phyloP scores from a whole-genome alignment of 2,113 vertebrate species.

The Ibidorhyncha struthersii region DNA sequence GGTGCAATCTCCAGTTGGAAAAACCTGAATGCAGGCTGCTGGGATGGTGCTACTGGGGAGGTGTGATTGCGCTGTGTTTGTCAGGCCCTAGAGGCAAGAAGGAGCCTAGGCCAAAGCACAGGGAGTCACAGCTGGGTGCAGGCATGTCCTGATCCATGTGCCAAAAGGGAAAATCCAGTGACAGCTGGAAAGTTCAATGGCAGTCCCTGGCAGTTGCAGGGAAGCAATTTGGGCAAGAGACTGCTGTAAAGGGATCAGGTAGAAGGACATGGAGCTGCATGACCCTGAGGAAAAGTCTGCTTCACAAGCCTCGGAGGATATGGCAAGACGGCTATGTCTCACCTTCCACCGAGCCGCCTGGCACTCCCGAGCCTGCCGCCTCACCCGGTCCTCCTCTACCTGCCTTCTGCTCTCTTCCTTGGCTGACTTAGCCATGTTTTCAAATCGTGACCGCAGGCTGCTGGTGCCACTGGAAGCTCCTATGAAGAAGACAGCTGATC shows the following conservation, averaged over 20 bases:
- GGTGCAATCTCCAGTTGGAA: background rate
- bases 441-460: constrained; percentile 88
- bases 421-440: constrained; percentile 83
- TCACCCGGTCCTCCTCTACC: constrained; percentile 78
- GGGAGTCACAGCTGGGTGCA: background rate
- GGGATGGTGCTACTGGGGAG: background rate
- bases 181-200: background rate
- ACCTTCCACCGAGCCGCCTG: constrained; percentile 60
- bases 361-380: constrained; percentile 74
- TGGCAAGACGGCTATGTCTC: background rate
- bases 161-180: background rate
- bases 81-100: background rate
- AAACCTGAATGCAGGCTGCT: background rate
- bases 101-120: background rate
- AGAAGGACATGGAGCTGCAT: background rate
- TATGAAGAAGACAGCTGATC: background rate
- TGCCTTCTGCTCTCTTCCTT: constrained; percentile 81
- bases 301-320: background rate
- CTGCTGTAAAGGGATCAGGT: background rate
- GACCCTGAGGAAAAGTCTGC: background rate
- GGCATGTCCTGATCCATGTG: background rate
- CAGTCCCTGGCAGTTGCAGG: background rate
- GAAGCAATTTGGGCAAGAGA: background rate
- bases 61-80: background rate
- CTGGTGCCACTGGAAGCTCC: constrained; percentile 76